A percentile compares a stretch with the other conserved stretches of the same genome.
phyloP scores from a whole-genome alignment of 2,888 invertebrate genomes.

The Leptopilina syphax region DNA sequence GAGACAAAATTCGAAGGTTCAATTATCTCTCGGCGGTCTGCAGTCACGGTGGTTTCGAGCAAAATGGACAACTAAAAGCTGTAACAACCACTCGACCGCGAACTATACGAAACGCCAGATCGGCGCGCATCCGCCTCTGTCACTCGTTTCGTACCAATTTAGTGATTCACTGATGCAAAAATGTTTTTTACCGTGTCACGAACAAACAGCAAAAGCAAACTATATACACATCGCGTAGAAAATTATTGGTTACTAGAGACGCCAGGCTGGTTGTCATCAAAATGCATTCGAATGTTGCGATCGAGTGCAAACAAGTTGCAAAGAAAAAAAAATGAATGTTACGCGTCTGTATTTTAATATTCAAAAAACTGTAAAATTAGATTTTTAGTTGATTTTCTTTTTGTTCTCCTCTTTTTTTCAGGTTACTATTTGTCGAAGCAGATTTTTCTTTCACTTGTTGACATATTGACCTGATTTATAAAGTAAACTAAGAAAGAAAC shows the following conservation, averaged over 20 bases:
- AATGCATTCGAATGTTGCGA: background rate
- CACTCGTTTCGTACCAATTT: conserved; percentile 38
- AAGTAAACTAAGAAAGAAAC: too few relatives aligned
- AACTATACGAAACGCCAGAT: conserved; percentile 33
- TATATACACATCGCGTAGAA: background rate
- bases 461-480: too few relatives aligned
- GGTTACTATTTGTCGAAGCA: too few relatives aligned
- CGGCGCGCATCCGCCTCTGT: conserved; percentile 25
- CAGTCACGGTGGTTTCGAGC: conserved; percentile 26
- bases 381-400: too few relatives aligned
- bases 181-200: conserved; percentile 24
- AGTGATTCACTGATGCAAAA: conserved; percentile 33
- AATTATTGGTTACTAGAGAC: conserved; percentile 26
- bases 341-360: too few relatives aligned
- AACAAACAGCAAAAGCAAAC: conserved; percentile 27
- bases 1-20: conserved; percentile 67
- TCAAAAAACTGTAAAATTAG: too few relatives aligned
- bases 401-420: too few relatives aligned
- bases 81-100: conserved; percentile 38
- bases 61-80: conserved; percentile 36
- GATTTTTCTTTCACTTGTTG: too few relatives aligned
- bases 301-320: conserved; percentile 1
- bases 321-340: background rate
- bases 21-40: conserved; percentile 61
- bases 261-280: background rate